Base-by-base conservation (phyloP, 2,797 vertebrate species). In the Podarcis lilfordi region DNA sequence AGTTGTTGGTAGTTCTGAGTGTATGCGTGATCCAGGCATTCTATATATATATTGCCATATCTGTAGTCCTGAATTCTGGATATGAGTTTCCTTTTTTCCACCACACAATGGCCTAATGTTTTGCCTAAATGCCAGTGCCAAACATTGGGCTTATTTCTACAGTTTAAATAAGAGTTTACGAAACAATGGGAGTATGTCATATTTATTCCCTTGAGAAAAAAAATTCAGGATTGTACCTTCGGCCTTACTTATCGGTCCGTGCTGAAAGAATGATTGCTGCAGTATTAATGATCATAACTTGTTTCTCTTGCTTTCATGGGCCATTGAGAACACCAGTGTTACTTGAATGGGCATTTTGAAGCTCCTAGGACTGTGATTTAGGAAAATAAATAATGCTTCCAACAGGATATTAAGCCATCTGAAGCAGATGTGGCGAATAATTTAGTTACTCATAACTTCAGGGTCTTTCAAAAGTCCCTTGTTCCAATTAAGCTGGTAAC, bases 341-440 rank as follows among this genome's bases (percentile, higher is more conserved):
- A 69, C n/a, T 59, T 69, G 23, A 83, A 82, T 76, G 74, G 45
- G 23, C 35, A 32, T 43, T 75, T 35, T 84, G 74, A 68, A 87
- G 77, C 68, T 74, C 59, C 37, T 87, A 13, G 40, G 68, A 40
- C 13, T 32, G 37, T 68, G 61, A 87, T 84, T 68, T 68, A 83
- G 43, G 35, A 81, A 81, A 66, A 80, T 80, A n/a, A 88, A 78
- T 87, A 83, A 78, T 82, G 71, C 15, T 87, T 69, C 3, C 0
- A 76, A 82, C 17, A 80, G 4, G 5, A 87, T 17, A 0, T 78
- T 91, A 85, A 5, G 35, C 88, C 27, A 84, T 15, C 3, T 75
- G 55, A 91, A 82, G 45, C 79, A 86, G 45, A 80, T 23, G 8
- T 75, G 83, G 83, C 35, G 66, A 13, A 3, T 82, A 32, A 91